phyloP scores from a whole-genome alignment of 2,888 invertebrate genomes.

The Aphelenchoides bicaudatus region DNA sequence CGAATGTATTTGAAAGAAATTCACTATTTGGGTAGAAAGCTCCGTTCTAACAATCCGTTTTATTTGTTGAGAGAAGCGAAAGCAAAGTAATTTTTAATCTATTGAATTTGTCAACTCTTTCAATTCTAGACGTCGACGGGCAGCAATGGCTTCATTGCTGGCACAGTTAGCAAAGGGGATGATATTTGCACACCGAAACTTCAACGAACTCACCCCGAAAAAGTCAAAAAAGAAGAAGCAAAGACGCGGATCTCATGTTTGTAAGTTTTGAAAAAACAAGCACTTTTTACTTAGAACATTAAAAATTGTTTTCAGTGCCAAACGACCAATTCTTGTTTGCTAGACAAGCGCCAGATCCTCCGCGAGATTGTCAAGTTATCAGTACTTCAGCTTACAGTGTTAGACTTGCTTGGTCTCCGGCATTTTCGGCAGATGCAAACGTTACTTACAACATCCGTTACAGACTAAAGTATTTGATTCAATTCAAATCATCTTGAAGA shows the following conservation, averaged over 20 bases:
- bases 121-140: conserved; percentile 44
- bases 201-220: conserved; percentile 50
- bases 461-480: conserved; percentile 52
- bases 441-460: conserved; percentile 50
- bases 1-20: conserved; percentile 59
- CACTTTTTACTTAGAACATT: not conserved
- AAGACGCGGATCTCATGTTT: conserved; percentile 48
- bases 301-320: conserved; percentile 43
- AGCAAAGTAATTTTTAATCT: conserved; percentile 37
- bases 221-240: conserved; percentile 46
- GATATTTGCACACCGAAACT: conserved; percentile 59
- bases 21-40: conserved; percentile 57
- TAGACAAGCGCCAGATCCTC: conserved; percentile 57
- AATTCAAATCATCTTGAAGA: conserved; percentile 1
- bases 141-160: conserved; percentile 57
- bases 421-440: conserved; percentile 54
- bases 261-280: conserved; percentile 35
- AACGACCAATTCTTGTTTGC: conserved; percentile 59
- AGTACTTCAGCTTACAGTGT: conserved; percentile 59
- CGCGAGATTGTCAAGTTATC: conserved; percentile 57
- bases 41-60: conserved; percentile 58
- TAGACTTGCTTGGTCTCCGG: conserved; percentile 55
- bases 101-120: not conserved
- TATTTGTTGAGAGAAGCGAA: conserved; percentile 58
- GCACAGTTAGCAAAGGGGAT: conserved; percentile 58